Evolutionary conservation across 2,888 invertebrate species (phyloP), one percentile per base, ranked within the genome.

Genomic region (Melolontha melolontha): DNA sequence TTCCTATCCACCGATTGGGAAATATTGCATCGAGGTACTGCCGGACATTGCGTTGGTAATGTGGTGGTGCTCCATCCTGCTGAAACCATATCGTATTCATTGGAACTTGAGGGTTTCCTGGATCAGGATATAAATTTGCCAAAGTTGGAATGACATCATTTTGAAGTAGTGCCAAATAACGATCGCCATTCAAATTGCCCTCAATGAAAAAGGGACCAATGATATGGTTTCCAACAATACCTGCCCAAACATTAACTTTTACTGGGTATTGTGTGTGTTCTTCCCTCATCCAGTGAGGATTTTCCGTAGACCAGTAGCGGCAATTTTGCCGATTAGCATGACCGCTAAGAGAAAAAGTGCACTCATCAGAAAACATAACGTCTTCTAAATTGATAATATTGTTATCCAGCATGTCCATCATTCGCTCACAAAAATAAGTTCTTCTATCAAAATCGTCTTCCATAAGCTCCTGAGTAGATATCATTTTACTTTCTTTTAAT

Each of bases 361-460:
- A 47, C 63, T 63, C 29, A 63, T 59, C 59, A 59, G 59, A 59
- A 59, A 59, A 59, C 17, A 59, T 41, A 39, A 55, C 12, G 11
- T 55, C 11, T 40, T 55, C 40, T 55, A 55, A 40, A 2, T 22
- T 1, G 22, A 22, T 22, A 1, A 22, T 4, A 22, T 22, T 22
- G 22, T 22, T 22, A 22, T 55, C 29, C n/a, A 34, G 44, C 16
- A 49, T 16, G 4, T 34, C 55, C 69, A 69, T 69, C 69, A 66
- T 69, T 62, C 42, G 59, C 27, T 69, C 59, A 62, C 69, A 69
- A 66, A 69, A 69, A 40, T 66, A 14, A n/a, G 41, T 57, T 52
- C 69, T 57, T 52, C 69, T 44, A 66, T 66, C 65, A 22, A 42
- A 49, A 44, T 69, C 63, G 39, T 69, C 66, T 54, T 66, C 59